These are phyloP conservation scores for Sinella curviseta DNA, from an alignment of 1,140 invertebrate genomes.

Conservation along the genomic window DNA sequence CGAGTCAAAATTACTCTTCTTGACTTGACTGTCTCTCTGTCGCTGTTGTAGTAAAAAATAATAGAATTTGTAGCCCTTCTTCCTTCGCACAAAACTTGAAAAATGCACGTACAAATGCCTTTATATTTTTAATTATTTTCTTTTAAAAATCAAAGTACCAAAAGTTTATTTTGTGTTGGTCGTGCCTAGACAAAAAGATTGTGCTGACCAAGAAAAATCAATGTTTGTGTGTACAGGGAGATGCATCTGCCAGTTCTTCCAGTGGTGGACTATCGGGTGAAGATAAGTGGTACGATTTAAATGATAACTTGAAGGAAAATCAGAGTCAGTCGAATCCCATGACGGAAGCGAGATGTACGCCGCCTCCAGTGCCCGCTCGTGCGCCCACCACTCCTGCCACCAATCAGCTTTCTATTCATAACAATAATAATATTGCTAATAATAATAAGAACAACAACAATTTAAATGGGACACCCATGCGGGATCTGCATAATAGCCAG, in stretches of 20 bases:
- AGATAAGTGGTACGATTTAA: slow-evolving; percentile 67
- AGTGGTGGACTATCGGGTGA: slow-evolving; percentile 66
- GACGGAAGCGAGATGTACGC: slow-evolving; percentile 51
- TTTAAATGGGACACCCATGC: background rate
- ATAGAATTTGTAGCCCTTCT: slow-evolving; percentile 29
- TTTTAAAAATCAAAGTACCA: background rate
- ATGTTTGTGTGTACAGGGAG: slow-evolving; percentile 51
- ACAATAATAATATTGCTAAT: slow-evolving; percentile 10
- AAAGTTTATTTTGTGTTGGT: too few species aligned
- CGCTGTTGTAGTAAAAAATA: background rate
- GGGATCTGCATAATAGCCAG: slow-evolving; percentile 31
- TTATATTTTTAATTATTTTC: background rate
- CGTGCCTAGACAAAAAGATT: too few species aligned
- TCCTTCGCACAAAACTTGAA: slow-evolving; percentile 27
- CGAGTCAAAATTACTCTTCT: too few species aligned
- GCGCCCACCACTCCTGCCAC: background rate
- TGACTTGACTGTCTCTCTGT: too few species aligned
- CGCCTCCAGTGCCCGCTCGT: slow-evolving; percentile 60
- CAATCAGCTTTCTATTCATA: background rate
- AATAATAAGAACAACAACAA: slow-evolving; percentile 10
- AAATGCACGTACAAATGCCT: slow-evolving; percentile 20
- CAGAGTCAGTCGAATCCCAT: too few species aligned
- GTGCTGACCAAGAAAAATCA: background rate
- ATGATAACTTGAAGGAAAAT: slow-evolving; percentile 53
- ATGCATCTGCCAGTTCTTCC: slow-evolving; percentile 64